Conservation (phyloP, 2,888 invertebrate species). For the Lordiphosa andalusiaca region DNA sequence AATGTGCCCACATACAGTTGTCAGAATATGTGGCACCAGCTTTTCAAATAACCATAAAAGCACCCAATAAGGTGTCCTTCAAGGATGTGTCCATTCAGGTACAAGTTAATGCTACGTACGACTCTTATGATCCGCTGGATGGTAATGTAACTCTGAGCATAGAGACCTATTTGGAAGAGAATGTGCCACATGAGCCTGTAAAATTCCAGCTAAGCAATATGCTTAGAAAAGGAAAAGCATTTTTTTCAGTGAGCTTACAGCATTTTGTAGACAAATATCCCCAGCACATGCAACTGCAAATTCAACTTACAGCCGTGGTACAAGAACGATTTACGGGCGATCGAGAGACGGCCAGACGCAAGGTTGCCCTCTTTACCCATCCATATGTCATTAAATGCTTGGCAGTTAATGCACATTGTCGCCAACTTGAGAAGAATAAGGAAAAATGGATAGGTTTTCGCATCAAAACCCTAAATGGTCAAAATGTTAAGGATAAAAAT, state of each 20-base stretch:
- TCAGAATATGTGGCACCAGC: not conserved
- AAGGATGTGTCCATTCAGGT: not conserved
- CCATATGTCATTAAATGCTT: conserved; percentile 1
- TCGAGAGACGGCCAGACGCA: not conserved
- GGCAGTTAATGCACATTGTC: not conserved
- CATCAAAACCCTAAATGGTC: not conserved
- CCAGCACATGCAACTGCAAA: not conserved
- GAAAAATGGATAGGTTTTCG: not conserved
- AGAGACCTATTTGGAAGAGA: not conserved
- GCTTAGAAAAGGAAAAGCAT: too few relatives aligned
- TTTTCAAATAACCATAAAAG: not conserved
- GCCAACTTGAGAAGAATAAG: not conserved
- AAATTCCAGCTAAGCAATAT: too few relatives aligned
- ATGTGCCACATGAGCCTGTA: too few relatives aligned
- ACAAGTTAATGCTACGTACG: conserved; percentile 8
- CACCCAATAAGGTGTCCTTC: not conserved
- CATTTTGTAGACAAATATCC: too few relatives aligned
- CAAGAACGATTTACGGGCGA: conserved; percentile 1
- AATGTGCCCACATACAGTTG: conserved; percentile 18
- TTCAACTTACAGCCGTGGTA: not conserved
- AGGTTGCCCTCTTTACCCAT: not conserved
- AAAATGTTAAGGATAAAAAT: not conserved
- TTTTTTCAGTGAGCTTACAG: too few relatives aligned
- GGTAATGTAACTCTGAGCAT: conserved; percentile 6
- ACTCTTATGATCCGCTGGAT: not conserved